Evolutionary conservation across 1,140 invertebrate species (phyloP).

Genomic region (Diplogasteroides magnus): DNA sequence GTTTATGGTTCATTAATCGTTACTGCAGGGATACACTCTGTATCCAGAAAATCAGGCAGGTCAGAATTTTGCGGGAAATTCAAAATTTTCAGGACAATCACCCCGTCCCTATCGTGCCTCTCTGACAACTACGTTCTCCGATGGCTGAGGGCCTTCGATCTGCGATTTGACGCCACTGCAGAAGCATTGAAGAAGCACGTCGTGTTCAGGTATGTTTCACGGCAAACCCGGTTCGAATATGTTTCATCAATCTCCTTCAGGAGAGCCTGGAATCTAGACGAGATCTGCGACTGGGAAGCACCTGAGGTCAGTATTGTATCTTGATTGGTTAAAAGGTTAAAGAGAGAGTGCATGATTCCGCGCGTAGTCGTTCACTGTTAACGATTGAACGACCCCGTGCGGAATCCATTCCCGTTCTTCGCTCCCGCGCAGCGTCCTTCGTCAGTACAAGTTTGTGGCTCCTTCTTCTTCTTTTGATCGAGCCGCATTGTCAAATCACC

Average conservation of each 20-base stretch:
- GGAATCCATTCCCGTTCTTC: neutral
- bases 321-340: neutral
- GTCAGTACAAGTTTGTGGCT: neutral
- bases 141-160: slow-evolving; percentile 53
- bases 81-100: slow-evolving; percentile 32
- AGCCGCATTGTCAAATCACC: neutral
- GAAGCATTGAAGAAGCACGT: slow-evolving; percentile 50
- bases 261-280: slow-evolving; percentile 51
- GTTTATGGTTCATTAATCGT: too few species aligned
- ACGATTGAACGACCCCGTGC: neutral
- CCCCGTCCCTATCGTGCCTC: slow-evolving; percentile 25
- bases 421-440: neutral
- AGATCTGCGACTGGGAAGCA: slow-evolving; percentile 47
- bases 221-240: too few species aligned
- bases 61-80: too few species aligned
- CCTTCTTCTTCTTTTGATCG: neutral
- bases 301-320: slow-evolving; percentile 40
- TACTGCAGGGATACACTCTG: too few species aligned
- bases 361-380: neutral
- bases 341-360: neutral
- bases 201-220: slow-evolving; percentile 21
- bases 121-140: slow-evolving; percentile 45
- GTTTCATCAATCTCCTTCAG: slow-evolving; percentile 46
- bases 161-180: slow-evolving; percentile 52
- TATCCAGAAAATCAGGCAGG: too few species aligned